Evolutionary conservation across 2,797 vertebrate genomes (phyloP), one percentile per base, ranked within the genome.

Genomic region (Ispidina lecontei): DNA sequence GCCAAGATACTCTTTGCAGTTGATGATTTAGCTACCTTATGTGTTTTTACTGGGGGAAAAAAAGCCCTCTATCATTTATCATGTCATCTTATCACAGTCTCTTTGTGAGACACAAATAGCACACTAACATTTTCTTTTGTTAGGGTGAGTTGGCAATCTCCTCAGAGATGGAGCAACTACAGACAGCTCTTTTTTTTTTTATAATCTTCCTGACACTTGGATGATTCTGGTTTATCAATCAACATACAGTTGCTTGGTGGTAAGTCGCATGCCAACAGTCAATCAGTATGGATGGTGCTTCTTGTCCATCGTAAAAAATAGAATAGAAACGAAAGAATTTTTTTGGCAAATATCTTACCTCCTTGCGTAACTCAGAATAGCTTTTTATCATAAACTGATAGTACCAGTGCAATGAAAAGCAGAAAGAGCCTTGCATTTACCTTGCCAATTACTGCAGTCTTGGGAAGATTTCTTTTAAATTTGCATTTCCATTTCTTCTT

Each of bases 61-160:
- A 95, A 89, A 89, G 77, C 93, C 85, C 90, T 96, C 97, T 96
- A 97, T 97, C 97, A 98, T 99, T 99, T 98, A 98, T 99, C 98
- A 98, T 98, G 97, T 99, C 98, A 99, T 98, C 98, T 99, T 99
- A 99, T 99, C 98, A 98, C 98, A 97, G 98, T 97, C 97, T 97
- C 98, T 98, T 98, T 98, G 97, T 98, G 98, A 98, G 98, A 98
- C 97, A 92, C 98, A 98, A 98, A 98, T 98, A 98, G 98, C 98
- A 98, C 98, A 98, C 98, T 99, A 98, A 98, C 98, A 98, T 98
- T 98, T 99, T 98, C 98, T 98, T 99, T 99, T 99, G 98, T 99
- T 99, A 99, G 98, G 98, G 98, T 98, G 98, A 99, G 98, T 98
- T 99, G 98, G 98, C 98, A 99, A 98, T 99, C 98, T 99, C 98